Evolutionary conservation across 1,140 invertebrate genomes (phyloP).

Genomic region (Zaprionus nigranus): DNA sequence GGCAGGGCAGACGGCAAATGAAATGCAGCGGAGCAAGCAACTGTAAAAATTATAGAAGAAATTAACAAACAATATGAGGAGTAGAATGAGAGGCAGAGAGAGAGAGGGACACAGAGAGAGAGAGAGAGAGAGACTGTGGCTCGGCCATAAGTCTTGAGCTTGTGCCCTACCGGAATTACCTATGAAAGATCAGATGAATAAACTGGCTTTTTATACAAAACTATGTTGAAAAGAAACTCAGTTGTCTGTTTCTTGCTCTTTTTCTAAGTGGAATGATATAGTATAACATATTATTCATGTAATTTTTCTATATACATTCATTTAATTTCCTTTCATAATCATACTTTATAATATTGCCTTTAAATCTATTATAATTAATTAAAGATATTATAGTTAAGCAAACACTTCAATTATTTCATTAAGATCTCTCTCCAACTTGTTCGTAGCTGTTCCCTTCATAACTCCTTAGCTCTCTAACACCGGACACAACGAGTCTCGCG

Average conservation of each 20-base stretch:
- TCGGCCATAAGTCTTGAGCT: neutral
- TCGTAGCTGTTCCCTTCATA: neutral
- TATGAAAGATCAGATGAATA: neutral
- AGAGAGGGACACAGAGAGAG: neutral
- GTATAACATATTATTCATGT: too few relatives aligned
- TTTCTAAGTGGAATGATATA: too few relatives aligned
- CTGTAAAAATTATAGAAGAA: conserved; percentile 75
- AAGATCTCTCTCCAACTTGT: neutral
- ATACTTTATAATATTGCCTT: too few relatives aligned
- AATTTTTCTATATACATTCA: too few relatives aligned
- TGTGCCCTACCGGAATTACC: neutral
- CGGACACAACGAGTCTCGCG: conserved; percentile 40
- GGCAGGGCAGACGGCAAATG: conserved; percentile 38
- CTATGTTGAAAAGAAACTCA: too few relatives aligned
- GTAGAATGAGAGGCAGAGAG: neutral
- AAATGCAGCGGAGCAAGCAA: conserved; percentile 48
- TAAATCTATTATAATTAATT: neutral
- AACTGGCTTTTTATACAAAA: too few relatives aligned
- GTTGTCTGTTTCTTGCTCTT: too few relatives aligned
- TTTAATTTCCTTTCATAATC: too few relatives aligned
- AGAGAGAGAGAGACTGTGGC: neutral
- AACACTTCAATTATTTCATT: neutral
- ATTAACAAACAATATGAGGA: conserved; percentile 59
- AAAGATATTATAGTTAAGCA: neutral
- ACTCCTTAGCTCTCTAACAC: conserved; percentile 6